phyloP scores from a whole-genome alignment of 1,140 invertebrate species.

The Alviniconcha marisindica region DNA sequence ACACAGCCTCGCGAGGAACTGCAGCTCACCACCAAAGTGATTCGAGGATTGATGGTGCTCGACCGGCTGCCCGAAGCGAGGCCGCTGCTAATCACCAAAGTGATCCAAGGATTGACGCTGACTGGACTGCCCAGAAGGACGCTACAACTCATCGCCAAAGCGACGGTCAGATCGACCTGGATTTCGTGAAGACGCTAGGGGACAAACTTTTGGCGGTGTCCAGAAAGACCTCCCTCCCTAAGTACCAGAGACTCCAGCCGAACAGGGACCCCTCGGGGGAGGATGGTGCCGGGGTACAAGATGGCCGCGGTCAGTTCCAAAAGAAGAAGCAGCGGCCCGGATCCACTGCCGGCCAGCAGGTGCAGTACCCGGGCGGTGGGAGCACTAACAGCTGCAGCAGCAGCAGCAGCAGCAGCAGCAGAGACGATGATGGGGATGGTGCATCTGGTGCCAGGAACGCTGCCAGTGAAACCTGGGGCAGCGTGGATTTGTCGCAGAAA shows the following conservation, averaged over 20 bases:
- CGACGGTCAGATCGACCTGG: neutral
- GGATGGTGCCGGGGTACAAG: neutral
- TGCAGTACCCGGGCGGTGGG: neutral
- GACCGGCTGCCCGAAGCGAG: neutral
- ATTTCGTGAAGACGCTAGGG: slow-evolving; percentile 27
- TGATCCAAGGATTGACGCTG: too few relatives aligned
- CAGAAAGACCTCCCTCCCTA: slow-evolving; percentile 17
- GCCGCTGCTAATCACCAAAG: too few relatives aligned
- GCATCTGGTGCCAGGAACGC: neutral
- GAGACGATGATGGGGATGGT: neutral
- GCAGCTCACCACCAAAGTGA: neutral
- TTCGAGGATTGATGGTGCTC: neutral
- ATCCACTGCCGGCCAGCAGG: neutral
- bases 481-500: neutral
- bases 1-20: neutral
- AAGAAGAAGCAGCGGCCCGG: neutral
- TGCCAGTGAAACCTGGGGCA: neutral
- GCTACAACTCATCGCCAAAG: neutral
- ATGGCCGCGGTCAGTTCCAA: neutral
- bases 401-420: too few relatives aligned
- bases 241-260: slow-evolving; percentile 29
- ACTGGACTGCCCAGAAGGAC: too few relatives aligned
- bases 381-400: too few relatives aligned
- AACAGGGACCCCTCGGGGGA: neutral
- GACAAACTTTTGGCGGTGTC: slow-evolving; percentile 28